These are phyloP conservation scores for Euthynnus affinis DNA, from an alignment of 2,797 vertebrate genomes.

Conservation along the genomic window DNA sequence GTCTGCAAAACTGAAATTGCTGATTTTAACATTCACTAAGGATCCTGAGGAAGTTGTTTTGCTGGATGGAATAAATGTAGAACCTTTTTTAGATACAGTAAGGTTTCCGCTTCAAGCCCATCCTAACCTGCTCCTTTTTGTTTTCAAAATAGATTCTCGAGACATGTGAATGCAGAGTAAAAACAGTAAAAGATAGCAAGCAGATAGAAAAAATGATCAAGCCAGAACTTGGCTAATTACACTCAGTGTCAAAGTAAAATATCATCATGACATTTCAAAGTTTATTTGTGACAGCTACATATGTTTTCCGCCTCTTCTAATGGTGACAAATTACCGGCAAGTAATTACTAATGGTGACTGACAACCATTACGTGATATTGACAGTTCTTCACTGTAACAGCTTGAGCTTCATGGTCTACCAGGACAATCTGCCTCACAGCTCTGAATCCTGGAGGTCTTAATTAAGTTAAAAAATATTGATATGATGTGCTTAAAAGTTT, in stretches of 20 bases:
- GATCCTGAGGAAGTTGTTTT: no score
- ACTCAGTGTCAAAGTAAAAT: not conserved
- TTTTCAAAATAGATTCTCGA: not conserved
- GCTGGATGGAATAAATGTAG: no score
- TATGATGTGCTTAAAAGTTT: not conserved
- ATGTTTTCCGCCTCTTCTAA: not conserved
- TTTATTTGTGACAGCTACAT: slow-evolving; percentile 4
- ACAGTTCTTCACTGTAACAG: slow-evolving; percentile 16
- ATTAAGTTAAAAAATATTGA: not conserved
- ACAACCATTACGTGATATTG: slow-evolving; percentile 20
- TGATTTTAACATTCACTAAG: no score
- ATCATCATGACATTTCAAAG: not conserved
- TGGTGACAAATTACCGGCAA: not conserved
- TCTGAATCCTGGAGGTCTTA: not conserved
- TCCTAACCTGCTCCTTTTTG: no score
- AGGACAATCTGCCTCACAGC: slow-evolving; percentile 13
- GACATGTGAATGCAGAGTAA: no score
- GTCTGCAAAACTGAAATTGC: no score
- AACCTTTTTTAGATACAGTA: no score
- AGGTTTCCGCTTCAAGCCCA: no score
- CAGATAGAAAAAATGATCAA: not conserved
- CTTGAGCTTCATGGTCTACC: not conserved
- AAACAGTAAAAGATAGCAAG: not conserved
- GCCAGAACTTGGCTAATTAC: not conserved
- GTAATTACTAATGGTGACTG: slow-evolving; percentile 27